phyloP scores from a whole-genome alignment of 2,797 vertebrate genomes.

The Argya squamiceps region DNA sequence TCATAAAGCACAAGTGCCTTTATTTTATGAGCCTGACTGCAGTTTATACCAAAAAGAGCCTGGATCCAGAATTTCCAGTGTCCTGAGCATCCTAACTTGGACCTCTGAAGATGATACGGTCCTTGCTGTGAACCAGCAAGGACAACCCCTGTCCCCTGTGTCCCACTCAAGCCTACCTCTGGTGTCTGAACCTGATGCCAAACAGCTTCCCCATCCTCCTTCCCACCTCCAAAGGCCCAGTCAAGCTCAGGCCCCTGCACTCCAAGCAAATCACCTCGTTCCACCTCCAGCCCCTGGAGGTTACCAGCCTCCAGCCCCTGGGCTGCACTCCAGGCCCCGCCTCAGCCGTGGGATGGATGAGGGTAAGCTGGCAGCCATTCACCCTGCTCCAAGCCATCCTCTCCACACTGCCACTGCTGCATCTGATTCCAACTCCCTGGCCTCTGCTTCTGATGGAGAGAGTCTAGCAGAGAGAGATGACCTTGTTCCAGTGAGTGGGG shows the following conservation, averaged over 20 bases:
- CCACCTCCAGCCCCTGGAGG: background rate
- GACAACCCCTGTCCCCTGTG: background rate
- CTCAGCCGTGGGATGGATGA: background rate
- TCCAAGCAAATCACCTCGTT: background rate
- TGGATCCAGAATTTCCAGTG: slow-evolving; percentile 17
- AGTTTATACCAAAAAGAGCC: background rate
- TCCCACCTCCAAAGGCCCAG: background rate
- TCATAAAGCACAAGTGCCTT: background rate
- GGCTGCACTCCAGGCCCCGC: background rate
- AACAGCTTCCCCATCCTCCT: background rate
- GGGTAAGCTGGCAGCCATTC: background rate
- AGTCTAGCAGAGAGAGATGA: background rate
- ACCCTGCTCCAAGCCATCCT: background rate
- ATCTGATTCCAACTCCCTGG: background rate
- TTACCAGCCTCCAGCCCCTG: background rate
- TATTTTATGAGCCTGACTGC: background rate
- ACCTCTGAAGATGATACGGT: background rate
- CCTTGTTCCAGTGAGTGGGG: background rate
- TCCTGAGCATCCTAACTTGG: background rate
- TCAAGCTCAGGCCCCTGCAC: background rate
- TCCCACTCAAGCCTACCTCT: slow-evolving; percentile 1
- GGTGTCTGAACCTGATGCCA: background rate
- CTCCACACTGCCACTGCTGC: background rate
- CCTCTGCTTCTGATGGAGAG: background rate
- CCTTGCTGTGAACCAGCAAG: background rate